Evolutionary conservation across 2,888 invertebrate species (phyloP).

Genomic region (Osmoderma eremita): DNA sequence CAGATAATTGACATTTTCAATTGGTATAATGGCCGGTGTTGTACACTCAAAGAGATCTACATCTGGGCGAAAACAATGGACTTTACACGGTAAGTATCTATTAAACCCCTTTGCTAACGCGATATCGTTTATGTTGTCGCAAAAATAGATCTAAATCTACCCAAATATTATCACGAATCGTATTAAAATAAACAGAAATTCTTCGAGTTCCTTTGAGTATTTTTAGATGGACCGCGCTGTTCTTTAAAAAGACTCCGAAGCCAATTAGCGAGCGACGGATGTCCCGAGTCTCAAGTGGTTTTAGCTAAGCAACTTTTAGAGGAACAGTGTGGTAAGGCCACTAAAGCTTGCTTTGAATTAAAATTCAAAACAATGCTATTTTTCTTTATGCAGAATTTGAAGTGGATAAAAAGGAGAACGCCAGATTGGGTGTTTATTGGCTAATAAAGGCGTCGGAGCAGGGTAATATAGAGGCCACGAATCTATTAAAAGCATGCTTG

Average conservation of each 20-base stretch:
- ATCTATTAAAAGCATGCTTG: slow-evolving; percentile 78
- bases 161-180: background rate
- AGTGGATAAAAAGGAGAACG: slow-evolving; percentile 78
- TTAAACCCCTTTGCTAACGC: background rate
- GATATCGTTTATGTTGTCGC: background rate
- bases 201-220: slow-evolving; percentile 18
- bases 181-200: slow-evolving; percentile 25
- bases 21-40: slow-evolving; percentile 66
- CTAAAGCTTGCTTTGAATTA: slow-evolving; percentile 20
- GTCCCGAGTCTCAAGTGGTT: slow-evolving; percentile 88
- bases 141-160: background rate
- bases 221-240: slow-evolving; percentile 73
- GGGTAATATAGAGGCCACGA: slow-evolving; percentile 88
- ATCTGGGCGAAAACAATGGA: slow-evolving; percentile 80
- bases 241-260: slow-evolving; percentile 72
- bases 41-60: slow-evolving; percentile 68
- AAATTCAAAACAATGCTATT: background rate
- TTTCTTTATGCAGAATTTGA: slow-evolving; percentile 59
- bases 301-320: slow-evolving; percentile 85
- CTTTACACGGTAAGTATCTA: slow-evolving; percentile 72
- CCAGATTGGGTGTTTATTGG: slow-evolving; percentile 88
- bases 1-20: slow-evolving; percentile 25
- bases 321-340: slow-evolving; percentile 75
- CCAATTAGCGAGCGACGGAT: slow-evolving; percentile 88
- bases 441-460: slow-evolving; percentile 92